Evolutionary conservation across 2,888 invertebrate species (phyloP).

Genomic region (Tridacna gigas): DNA sequence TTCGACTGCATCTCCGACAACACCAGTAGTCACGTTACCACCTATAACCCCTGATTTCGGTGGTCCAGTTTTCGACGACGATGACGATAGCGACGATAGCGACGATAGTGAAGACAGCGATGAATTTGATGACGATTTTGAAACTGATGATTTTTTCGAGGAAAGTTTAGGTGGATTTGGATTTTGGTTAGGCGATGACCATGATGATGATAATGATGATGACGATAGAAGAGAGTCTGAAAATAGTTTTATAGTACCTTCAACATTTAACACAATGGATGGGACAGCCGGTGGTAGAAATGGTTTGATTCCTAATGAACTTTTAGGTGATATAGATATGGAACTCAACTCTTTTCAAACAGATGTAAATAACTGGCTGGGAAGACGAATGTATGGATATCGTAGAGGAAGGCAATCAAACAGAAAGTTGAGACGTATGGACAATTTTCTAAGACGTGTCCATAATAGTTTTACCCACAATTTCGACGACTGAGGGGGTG

Average conservation of each 20-base stretch:
- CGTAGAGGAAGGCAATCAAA: not conserved
- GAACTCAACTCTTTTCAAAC: not conserved
- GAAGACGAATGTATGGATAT: not conserved
- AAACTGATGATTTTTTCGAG: constrained; percentile 19
- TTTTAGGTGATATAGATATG: constrained; percentile 2
- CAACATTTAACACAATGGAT: not conserved
- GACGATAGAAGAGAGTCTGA: not conserved
- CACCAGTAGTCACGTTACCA: not conserved
- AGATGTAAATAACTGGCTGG: constrained; percentile 17
- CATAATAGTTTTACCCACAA: constrained; percentile 1
- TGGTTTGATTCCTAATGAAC: not conserved
- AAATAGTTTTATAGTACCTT: not conserved
- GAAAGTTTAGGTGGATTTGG: not conserved
- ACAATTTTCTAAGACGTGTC: not conserved
- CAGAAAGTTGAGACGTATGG: not conserved
- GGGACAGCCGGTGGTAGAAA: not conserved
- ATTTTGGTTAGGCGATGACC: not conserved
- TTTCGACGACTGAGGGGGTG: constrained; percentile 14
- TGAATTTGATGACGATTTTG: constrained; percentile 15
- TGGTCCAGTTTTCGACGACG: constrained; percentile 7
- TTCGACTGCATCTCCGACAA: not conserved
- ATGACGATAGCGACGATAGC: constrained; percentile 22
- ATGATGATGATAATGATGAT: not conserved
- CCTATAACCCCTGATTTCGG: constrained; percentile 4
- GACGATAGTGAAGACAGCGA: constrained; percentile 30